These are phyloP conservation scores for Branchipolynoe longqiensis DNA, from an alignment of 2,888 invertebrate species.

Conservation along the genomic window DNA sequence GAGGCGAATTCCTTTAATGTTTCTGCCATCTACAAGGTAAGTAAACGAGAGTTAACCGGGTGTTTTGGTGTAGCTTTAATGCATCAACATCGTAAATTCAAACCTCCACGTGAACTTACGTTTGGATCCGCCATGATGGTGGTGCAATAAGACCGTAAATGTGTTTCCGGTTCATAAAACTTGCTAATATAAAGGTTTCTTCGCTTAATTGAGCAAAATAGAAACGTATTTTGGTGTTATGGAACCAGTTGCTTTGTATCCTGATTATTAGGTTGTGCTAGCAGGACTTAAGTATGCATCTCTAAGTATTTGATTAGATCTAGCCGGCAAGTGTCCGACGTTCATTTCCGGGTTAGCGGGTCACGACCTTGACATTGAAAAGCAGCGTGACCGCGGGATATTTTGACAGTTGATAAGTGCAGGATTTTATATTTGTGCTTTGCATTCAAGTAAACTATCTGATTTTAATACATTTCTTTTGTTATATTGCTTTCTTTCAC, in stretches of 20 bases:
- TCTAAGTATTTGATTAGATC: neutral
- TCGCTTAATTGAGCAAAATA: too few relatives aligned
- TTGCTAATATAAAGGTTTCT: neutral
- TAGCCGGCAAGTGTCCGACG: conserved; percentile 19
- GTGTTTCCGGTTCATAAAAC: conserved; percentile 32
- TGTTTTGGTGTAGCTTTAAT: neutral
- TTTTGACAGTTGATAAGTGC: conserved; percentile 14
- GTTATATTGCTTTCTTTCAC: too few relatives aligned
- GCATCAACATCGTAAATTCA: conserved; percentile 1
- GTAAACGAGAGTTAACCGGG: neutral
- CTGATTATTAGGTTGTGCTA: neutral
- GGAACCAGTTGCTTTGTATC: too few relatives aligned
- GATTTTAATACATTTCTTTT: too few relatives aligned
- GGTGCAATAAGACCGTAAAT: conserved; percentile 70
- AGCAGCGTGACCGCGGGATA: conserved; percentile 12
- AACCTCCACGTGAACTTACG: conserved; percentile 58
- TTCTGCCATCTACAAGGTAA: conserved; percentile 68
- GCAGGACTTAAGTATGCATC: neutral
- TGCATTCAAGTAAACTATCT: too few relatives aligned
- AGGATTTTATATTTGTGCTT: too few relatives aligned
- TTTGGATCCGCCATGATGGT: conserved; percentile 74
- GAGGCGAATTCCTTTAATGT: conserved; percentile 76
- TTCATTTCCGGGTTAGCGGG: conserved; percentile 12
- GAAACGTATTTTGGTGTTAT: too few relatives aligned
- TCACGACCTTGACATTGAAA: conserved; percentile 36